phyloP scores from a whole-genome alignment of 2,888 invertebrate species.

The Leptothorax acervorum region DNA sequence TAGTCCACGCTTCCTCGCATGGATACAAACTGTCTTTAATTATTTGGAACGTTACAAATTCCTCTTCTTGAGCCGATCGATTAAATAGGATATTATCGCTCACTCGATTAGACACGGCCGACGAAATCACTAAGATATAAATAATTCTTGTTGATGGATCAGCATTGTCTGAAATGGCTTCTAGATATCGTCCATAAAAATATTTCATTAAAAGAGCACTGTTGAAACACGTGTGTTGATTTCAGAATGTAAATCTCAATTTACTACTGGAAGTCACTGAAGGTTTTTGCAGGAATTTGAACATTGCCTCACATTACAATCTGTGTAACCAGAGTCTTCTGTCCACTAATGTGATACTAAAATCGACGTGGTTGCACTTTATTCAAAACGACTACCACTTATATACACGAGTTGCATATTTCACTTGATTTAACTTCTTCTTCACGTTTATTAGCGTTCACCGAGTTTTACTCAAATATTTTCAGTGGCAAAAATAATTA shows the following conservation, averaged over 20 bases:
- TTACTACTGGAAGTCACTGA: slow-evolving; percentile 68
- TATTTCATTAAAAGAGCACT: slow-evolving; percentile 68
- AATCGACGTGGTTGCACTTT: slow-evolving; percentile 64
- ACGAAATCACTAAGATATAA: slow-evolving; percentile 65
- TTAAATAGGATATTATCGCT: slow-evolving; percentile 68
- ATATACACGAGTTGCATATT: slow-evolving; percentile 58
- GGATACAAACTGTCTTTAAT: slow-evolving; percentile 63
- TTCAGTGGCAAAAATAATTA: slow-evolving; percentile 63
- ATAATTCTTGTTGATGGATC: slow-evolving; percentile 62
- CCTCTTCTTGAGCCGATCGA: slow-evolving; percentile 65
- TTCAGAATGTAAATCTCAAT: slow-evolving; percentile 69
- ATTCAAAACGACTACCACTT: slow-evolving; percentile 68
- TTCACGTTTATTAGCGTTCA: slow-evolving; percentile 72
- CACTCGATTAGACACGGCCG: slow-evolving; percentile 58
- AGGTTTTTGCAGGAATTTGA: slow-evolving; percentile 59
- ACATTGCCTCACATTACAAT: slow-evolving; percentile 28
- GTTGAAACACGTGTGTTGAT: slow-evolving; percentile 68
- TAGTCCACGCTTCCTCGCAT: slow-evolving; percentile 63
- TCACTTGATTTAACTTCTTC: slow-evolving; percentile 72
- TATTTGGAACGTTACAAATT: slow-evolving; percentile 65
- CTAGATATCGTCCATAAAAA: slow-evolving; percentile 54
- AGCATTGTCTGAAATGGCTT: slow-evolving; percentile 62
- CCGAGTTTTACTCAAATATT: slow-evolving; percentile 66
- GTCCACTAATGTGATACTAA: slow-evolving; percentile 63
- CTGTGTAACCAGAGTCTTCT: slow-evolving; percentile 67